phyloP scores from a whole-genome alignment of 2,113 vertebrate genomes.

The Cyprinodon tularosa region DNA sequence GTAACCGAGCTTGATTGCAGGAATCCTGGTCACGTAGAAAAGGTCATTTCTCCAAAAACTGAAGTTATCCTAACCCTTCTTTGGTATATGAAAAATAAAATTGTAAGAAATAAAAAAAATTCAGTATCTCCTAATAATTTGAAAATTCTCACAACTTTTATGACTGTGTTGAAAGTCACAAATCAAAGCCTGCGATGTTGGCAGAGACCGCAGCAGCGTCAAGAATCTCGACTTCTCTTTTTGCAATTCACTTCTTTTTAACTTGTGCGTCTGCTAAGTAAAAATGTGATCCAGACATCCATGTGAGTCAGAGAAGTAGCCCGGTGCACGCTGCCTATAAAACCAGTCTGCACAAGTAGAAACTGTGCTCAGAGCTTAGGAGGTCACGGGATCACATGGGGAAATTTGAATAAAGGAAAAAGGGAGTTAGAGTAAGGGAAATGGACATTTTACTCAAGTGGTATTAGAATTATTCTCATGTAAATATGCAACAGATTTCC shows the following conservation, averaged over 20 bases:
- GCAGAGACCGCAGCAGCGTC: slow-evolving; percentile 25
- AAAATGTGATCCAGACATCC: slow-evolving; percentile 19
- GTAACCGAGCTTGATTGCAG: slow-evolving; percentile 44
- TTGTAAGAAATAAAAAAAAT: slow-evolving; percentile 8
- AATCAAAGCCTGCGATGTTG: slow-evolving; percentile 26
- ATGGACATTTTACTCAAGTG: slow-evolving; percentile 12
- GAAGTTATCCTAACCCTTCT: slow-evolving; percentile 71
- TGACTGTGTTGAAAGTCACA: slow-evolving; percentile 21
- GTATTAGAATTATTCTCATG: slow-evolving; percentile 17
- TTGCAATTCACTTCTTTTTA: neutral
- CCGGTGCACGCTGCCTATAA: slow-evolving; percentile 44
- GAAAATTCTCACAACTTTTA: slow-evolving; percentile 34
- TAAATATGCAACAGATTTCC: slow-evolving; percentile 26
- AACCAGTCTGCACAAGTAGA: slow-evolving; percentile 39
- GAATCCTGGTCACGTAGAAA: slow-evolving; percentile 52
- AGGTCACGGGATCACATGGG: slow-evolving; percentile 25
- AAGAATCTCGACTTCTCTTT: slow-evolving; percentile 24
- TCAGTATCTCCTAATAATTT: slow-evolving; percentile 37
- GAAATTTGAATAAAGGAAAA: slow-evolving; percentile 16
- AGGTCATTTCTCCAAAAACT: slow-evolving; percentile 57
- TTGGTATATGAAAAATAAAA: slow-evolving; percentile 77
- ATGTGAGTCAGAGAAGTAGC: slow-evolving; percentile 35
- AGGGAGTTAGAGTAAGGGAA: neutral
- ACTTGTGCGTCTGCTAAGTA: slow-evolving; percentile 9
- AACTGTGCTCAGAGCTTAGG: slow-evolving; percentile 31